phyloP scores from a whole-genome alignment of 2,888 invertebrate genomes.

The Panopea generosa region DNA sequence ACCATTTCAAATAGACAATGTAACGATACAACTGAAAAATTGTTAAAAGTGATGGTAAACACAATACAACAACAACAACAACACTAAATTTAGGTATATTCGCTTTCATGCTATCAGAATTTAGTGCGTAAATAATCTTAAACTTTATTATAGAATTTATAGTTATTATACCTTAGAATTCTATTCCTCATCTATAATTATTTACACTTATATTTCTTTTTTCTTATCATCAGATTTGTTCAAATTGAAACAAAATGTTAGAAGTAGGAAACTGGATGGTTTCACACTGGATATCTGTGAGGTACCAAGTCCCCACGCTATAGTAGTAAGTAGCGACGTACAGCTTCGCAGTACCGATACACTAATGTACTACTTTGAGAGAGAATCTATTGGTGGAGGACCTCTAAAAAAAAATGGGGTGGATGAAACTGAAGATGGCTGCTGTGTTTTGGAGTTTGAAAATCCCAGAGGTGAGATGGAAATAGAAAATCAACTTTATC shows the following conservation, averaged over 20 bases:
- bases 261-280: conserved; percentile 43
- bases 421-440: conserved; percentile 56
- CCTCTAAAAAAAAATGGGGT: conserved; percentile 40
- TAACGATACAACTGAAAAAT: too few species aligned
- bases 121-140: too few species aligned
- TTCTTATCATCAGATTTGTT: conserved; percentile 23
- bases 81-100: too few species aligned
- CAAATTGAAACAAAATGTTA: conserved; percentile 42
- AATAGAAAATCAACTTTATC: too few species aligned
- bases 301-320: conserved; percentile 31
- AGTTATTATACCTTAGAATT: too few species aligned
- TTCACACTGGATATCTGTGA: conserved; percentile 42
- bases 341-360: conserved; percentile 45
- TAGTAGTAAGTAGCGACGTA: conserved; percentile 51
- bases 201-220: too few species aligned
- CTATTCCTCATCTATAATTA: too few species aligned
- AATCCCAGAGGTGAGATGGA: conserved; percentile 46
- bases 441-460: conserved; percentile 51
- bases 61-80: too few species aligned
- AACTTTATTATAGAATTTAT: too few species aligned
- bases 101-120: too few species aligned
- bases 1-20: too few species aligned
- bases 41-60: too few species aligned
- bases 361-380: conserved; percentile 52
- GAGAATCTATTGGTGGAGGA: conserved; percentile 51